Evolutionary conservation across 2,888 invertebrate species (phyloP).

Genomic region (Cinara cedri): DNA sequence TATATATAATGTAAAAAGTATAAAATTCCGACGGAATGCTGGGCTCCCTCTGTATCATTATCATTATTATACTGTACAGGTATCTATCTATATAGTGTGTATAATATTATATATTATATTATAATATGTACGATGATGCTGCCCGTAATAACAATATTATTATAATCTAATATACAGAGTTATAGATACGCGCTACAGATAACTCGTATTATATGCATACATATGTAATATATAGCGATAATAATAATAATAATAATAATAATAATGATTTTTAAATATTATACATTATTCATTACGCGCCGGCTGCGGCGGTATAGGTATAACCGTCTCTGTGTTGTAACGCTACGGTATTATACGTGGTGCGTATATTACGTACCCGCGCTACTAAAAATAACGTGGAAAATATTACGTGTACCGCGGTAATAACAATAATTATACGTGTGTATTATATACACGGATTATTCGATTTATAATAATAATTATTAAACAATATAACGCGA

Average conservation of each 20-base stretch:
- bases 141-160: too few species aligned
- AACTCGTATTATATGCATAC: too few species aligned
- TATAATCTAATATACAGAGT: too few species aligned
- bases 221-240: too few species aligned
- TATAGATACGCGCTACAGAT: conserved; percentile 4
- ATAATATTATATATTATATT: too few species aligned
- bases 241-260: not conserved
- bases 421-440: conserved; percentile 50
- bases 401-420: not conserved
- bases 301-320: not conserved
- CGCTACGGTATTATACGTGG: not conserved
- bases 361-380: too few species aligned
- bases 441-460: too few species aligned
- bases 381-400: not conserved
- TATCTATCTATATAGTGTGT: not conserved
- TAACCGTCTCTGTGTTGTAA: not conserved
- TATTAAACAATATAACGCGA: too few species aligned
- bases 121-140: too few species aligned
- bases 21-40: conserved; percentile 20
- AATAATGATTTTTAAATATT: conserved; percentile 32
- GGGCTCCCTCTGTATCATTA: too few species aligned
- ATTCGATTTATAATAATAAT: conserved; percentile 47
- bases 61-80: not conserved
- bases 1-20: not conserved
- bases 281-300: conserved; percentile 53